Base-by-base conservation (phyloP, 2,888 invertebrate genomes). In the Bibio marci region DNA sequence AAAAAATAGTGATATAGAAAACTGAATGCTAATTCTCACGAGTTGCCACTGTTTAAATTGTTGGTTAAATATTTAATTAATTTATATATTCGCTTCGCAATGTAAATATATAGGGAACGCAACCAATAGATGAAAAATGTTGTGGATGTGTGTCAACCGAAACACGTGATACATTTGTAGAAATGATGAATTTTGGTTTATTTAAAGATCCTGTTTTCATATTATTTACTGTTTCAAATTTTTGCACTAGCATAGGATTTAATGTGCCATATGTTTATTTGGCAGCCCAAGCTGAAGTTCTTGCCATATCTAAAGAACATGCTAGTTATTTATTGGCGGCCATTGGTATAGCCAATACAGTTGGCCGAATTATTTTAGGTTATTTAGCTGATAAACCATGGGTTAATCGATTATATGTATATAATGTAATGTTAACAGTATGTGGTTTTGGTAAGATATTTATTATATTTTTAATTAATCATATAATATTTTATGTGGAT, bases 211-310 rank as follows among this genome's bases (percentile, higher is more conserved):
- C 79, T 22, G 68, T 92, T 46, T 97, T 94, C 59, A 66, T 95
- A 45, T 64, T 95, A 43, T 97, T 95, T 59, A 76, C 81, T 12
- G 50, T 88, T 39, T 95, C 95, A 30, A 98, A 98, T 63, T 90
- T 98, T 58, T 77, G 57, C 46, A 62, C 62, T 15, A 92, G 88
- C 56, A 79, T 94, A 54, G 92, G 92, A 43, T 92, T 90, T 66
- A 88, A 91, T 59, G 76, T 92, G 53, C 94, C 94, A 27, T 91
- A 90, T 56, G 77, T 91, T 38, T 92, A 85, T 55, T 71, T 83
- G 43, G 77, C 80, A 49, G 72, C 81, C 35, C 73, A 79, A 64
- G 81, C 82, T 11, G 67, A 76, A 43, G 57, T 58, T 1, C 54
- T 76, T 37, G 67, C 65, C 2, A 62, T 83, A 26, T 54, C 62